Base-by-base conservation (phyloP, 2,797 vertebrate genomes). In the Clangula hyemalis region DNA sequence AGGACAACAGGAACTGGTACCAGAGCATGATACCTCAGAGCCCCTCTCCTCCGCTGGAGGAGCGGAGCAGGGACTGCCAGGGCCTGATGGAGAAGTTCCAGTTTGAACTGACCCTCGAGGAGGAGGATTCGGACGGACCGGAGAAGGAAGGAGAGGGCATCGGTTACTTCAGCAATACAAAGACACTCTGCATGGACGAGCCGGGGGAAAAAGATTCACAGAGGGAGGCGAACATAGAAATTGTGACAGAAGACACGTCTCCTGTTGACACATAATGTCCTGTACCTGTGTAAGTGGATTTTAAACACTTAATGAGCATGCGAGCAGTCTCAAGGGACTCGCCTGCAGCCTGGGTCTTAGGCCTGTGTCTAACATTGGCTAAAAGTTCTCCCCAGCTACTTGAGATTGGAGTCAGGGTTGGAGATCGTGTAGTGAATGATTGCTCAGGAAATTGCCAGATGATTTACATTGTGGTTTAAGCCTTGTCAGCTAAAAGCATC, bases 1-100 rank as follows among this genome's bases (percentile, higher is more conserved):
- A 99, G 97, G 99, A 99, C 97, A 99, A 99, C 98, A 98, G 99
- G 97, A 99, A 99, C 98, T 99, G 99, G 99, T 99, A 99, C 98
- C 99, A 99, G 97, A 99, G 99, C 97, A 99, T 99, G 99, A 99
- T 99, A 94, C 99, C 99, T 34, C 99, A 99, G 97, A 99, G 99
- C 94, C 99, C 99, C 2, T 99, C 99, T 24, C 99, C 99, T 77
- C 99, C 99, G 0, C 98, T 99, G 96, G 99, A 99, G 11, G 98
- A 98, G 80, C 97, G 97, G 54, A 98, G 98, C 54, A 98, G 97
- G 77, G 99, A 98, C 94, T 98, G 98, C 64, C 98, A 97, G 28
- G 97, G 95, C 32, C 96, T 98, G 32, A 98, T 97, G n/a, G 98
- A 98, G 92, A 99, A 99, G 96, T 99, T 99, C 96, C 98, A 99